Conservation (phyloP, 2,797 vertebrate species). For the Brachyalestes nurse region DNA sequence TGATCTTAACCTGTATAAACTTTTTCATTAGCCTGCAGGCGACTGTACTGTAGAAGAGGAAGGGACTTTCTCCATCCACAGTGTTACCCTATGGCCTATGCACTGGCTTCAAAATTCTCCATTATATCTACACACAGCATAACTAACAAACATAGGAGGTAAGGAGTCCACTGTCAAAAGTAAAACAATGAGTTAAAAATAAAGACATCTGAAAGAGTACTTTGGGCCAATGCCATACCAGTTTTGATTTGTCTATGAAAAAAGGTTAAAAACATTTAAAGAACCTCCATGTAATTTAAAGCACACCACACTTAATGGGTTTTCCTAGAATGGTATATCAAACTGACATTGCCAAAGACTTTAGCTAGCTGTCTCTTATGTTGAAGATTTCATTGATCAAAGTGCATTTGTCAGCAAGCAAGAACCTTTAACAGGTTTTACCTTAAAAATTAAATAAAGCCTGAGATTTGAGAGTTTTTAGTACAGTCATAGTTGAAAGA, state of each 20-base stretch:
- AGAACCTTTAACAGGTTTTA: not conserved
- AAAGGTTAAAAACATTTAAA: not conserved
- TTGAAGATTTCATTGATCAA: not conserved
- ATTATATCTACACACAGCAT: not conserved
- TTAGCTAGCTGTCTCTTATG: not conserved
- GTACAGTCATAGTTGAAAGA: too few relatives aligned
- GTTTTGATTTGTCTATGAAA: too few relatives aligned
- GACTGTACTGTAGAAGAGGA: not conserved
- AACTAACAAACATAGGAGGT: conserved; percentile 3
- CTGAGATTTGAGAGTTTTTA: not conserved
- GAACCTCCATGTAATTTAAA: not conserved
- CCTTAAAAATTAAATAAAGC: not conserved
- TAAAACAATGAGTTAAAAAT: too few relatives aligned
- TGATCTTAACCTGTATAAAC: conserved; percentile 14
- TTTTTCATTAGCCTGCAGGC: conserved; percentile 12
- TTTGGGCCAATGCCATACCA: too few relatives aligned
- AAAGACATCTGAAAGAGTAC: too few relatives aligned
- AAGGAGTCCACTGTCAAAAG: not conserved
- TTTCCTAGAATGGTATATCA: not conserved
- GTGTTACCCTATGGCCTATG: not conserved
- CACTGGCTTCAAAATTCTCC: not conserved
- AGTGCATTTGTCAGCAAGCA: not conserved
- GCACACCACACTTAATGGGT: not conserved
- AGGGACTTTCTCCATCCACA: not conserved
- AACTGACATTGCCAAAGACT: conserved; percentile 12